Conservation (phyloP, 2,888 invertebrate genomes). For the Onchidella celtica region DNA sequence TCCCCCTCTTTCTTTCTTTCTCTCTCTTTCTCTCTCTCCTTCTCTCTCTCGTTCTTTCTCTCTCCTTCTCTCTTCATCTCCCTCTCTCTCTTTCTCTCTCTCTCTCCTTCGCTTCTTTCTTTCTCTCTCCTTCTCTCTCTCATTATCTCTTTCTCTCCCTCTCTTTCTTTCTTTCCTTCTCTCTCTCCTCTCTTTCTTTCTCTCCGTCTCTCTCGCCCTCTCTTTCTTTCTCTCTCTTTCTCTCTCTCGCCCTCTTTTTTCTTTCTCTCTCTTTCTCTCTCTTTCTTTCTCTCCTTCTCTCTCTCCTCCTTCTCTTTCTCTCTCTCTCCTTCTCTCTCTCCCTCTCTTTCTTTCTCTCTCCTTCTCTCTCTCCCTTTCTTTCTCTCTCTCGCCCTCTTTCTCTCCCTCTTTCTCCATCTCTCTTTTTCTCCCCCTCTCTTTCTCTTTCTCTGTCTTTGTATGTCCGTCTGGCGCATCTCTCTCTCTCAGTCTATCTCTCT, state of each 20-base stretch:
- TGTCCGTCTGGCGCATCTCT: too few species aligned
- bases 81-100: neutral
- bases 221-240: too few species aligned
- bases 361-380: too few species aligned
- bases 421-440: neutral
- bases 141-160: neutral
- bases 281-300: too few species aligned
- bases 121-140: neutral
- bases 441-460: too few species aligned
- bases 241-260: too few species aligned
- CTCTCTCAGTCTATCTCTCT: neutral
- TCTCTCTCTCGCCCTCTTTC: too few species aligned
- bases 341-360: neutral
- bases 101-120: neutral
- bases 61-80: neutral
- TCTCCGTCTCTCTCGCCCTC: too few species aligned
- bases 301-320: too few species aligned
- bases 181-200: neutral
- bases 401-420: neutral
- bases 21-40: neutral
- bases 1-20: neutral
- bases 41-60: neutral
- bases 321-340: neutral
- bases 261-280: too few species aligned
- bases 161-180: neutral